Base-by-base conservation (phyloP, 2,113 vertebrate genomes). In the Climacteris rufus region DNA sequence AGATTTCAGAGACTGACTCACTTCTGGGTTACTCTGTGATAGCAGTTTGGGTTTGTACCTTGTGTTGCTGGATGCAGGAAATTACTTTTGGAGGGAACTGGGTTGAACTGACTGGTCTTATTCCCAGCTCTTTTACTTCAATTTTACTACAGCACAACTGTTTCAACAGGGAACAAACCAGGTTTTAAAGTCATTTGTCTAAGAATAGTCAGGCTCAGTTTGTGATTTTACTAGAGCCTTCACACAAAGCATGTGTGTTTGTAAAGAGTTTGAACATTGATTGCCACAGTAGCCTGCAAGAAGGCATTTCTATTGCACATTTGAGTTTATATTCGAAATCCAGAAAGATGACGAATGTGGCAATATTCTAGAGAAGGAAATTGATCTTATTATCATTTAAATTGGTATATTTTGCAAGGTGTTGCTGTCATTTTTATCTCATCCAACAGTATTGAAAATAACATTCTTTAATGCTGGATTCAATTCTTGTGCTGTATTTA, bases 1-100 rank as follows among this genome's bases (percentile, higher is more conserved):
- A 96, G 93, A 97, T 96, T 95, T 97, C 93, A 89, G 95, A 95
- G 83, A 30, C 90, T 85, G 61, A 96, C 96, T 96, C 65, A 64
- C 83, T 94, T 96, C 94, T 97, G 91, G 88, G 92, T 95, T 97
- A 95, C 94, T 95, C 96, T 90, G 86, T 22, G 37, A 42, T 50
- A 60, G 56, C 47, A 83, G 28, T 86, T 84, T 78, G 69, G 5
- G 78, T 87, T 94, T 89, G 56, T 81, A 71, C 71, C 80, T 78
- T 40, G 64, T 4, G 0, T 78, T 93, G 52, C 72, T 93, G 42
- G 53, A 78, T 74, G 39, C 79, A 95, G 92, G 80, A 95, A 94
- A 94, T 94, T 44, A 52, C 64, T 94, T 92, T 64, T 71, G 68
- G 90, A 90, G 59, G 79, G 63, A 90, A 87, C 53, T 37, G 70